Evolutionary conservation across 2,888 invertebrate species (phyloP).

Genomic region (Spodoptera picta): DNA sequence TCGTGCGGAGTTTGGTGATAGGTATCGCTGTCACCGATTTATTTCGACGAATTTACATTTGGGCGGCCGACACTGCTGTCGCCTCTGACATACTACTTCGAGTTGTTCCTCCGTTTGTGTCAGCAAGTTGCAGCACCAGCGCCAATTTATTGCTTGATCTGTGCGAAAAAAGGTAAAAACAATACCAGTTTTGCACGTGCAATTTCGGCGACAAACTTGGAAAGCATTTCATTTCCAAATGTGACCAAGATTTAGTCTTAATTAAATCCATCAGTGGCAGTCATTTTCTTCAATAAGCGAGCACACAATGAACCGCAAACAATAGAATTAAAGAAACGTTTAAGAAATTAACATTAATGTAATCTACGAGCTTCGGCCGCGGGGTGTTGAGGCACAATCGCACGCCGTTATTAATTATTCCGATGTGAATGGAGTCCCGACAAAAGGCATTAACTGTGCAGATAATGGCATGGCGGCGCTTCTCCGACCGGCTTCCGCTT

Average conservation of each 20-base stretch:
- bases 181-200: conserved; percentile 15
- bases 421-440: conserved; percentile 73
- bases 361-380: conserved; percentile 55
- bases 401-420: conserved; percentile 78
- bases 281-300: conserved; percentile 25
- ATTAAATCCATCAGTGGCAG: conserved; percentile 24
- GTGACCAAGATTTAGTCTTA: background rate
- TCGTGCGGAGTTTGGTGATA: conserved; percentile 85
- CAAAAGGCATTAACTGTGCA: conserved; percentile 77
- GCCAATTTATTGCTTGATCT: conserved; percentile 42
- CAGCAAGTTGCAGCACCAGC: conserved; percentile 43
- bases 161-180: conserved; percentile 25
- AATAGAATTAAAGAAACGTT: conserved; percentile 54
- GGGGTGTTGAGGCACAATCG: conserved; percentile 67
- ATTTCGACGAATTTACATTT: conserved; percentile 84
- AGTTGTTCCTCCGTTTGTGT: conserved; percentile 52
- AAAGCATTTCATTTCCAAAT: conserved; percentile 1
- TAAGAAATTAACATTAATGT: conserved; percentile 54
- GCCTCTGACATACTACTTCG: conserved; percentile 57
- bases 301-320: conserved; percentile 36
- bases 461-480: conserved; percentile 73
- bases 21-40: conserved; percentile 85
- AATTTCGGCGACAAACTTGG: conserved; percentile 9
- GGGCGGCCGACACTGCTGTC: conserved; percentile 59
- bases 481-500: conserved; percentile 60